phyloP scores from a whole-genome alignment of 2,797 vertebrate genomes.

The Poeciliopsis turneri region DNA sequence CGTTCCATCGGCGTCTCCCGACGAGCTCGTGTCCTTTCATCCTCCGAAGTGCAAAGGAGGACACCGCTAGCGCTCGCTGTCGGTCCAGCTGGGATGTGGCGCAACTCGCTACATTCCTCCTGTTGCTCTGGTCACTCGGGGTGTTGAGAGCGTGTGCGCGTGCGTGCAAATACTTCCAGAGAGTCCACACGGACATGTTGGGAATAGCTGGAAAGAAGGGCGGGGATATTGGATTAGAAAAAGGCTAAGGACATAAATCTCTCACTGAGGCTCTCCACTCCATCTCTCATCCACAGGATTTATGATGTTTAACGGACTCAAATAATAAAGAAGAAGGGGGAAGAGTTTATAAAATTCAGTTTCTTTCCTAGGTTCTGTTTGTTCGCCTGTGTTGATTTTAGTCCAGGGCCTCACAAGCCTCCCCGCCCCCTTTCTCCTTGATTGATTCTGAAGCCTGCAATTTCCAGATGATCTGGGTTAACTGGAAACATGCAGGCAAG shows the following conservation, averaged over 20 bases:
- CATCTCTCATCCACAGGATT: conserved; percentile 74
- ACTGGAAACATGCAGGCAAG: conserved; percentile 47
- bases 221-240: conserved; percentile 75
- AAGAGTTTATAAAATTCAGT: conserved; percentile 66
- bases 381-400: conserved; percentile 57
- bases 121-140: conserved; percentile 79
- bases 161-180: conserved; percentile 40
- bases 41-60: conserved; percentile 74
- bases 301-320: conserved; percentile 77
- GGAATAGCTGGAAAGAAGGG: conserved; percentile 70
- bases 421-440: conserved; percentile 29
- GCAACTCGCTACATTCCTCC: conserved; percentile 77
- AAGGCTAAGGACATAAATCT: conserved; percentile 77
- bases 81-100: conserved; percentile 81
- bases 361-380: conserved; percentile 48
- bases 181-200: conserved; percentile 74
- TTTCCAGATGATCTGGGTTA: conserved; percentile 65
- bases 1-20: conserved; percentile 74
- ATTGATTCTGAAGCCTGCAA: conserved; percentile 68
- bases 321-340: conserved; percentile 69
- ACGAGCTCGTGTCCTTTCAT: conserved; percentile 78
- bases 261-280: conserved; percentile 71
- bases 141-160: conserved; percentile 60
- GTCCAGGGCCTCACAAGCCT: conserved; percentile 34
- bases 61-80: conserved; percentile 74